These are phyloP conservation scores for Aphyosemion australe DNA, from an alignment of 2,113 vertebrate genomes.

Conservation along the genomic window DNA sequence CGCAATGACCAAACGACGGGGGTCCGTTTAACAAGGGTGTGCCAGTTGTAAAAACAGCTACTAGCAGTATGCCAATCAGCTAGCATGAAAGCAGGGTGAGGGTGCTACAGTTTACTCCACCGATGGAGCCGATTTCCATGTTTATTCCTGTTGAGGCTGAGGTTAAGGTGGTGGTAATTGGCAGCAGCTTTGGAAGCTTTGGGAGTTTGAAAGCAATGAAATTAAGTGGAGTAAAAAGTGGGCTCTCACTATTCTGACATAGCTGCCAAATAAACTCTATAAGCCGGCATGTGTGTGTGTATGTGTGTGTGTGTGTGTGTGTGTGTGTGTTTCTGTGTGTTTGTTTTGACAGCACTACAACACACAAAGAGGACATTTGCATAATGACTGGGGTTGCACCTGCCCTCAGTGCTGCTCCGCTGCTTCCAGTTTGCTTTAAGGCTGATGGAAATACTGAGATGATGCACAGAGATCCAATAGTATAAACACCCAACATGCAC, in stretches of 20 bases:
- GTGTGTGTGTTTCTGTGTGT: no score
- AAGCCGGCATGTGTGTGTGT: conserved; percentile 23
- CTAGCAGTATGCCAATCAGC: conserved; percentile 16
- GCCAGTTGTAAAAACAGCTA: conserved; percentile 57
- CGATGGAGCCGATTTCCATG: conserved; percentile 29
- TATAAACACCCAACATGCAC: background rate
- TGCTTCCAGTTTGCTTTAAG: conserved; percentile 36
- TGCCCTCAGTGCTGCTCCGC: conserved; percentile 50
- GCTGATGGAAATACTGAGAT: conserved; percentile 33
- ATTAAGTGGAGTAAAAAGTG: conserved; percentile 37
- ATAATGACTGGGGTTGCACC: conserved; percentile 70
- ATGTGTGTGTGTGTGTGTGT: no score
- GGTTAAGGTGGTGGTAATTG: conserved; percentile 44
- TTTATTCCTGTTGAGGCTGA: conserved; percentile 25
- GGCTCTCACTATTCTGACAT: conserved; percentile 14
- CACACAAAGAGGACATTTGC: conserved; percentile 67
- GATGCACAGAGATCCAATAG: conserved; percentile 20
- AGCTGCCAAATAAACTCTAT: conserved; percentile 41
- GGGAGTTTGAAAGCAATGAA: conserved; percentile 38
- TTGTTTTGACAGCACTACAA: conserved; percentile 54
- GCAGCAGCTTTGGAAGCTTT: conserved; percentile 42
- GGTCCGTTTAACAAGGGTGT: conserved; percentile 39
- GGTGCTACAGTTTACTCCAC: conserved; percentile 13
- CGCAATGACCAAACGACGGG: conserved; percentile 31
- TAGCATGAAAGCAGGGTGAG: conserved; percentile 3